Percentiles rank a stretch among this genome's conserved stretches.
phyloP scores from a whole-genome alignment of 1,140 invertebrate genomes.

The Hypothenemus hampei region DNA sequence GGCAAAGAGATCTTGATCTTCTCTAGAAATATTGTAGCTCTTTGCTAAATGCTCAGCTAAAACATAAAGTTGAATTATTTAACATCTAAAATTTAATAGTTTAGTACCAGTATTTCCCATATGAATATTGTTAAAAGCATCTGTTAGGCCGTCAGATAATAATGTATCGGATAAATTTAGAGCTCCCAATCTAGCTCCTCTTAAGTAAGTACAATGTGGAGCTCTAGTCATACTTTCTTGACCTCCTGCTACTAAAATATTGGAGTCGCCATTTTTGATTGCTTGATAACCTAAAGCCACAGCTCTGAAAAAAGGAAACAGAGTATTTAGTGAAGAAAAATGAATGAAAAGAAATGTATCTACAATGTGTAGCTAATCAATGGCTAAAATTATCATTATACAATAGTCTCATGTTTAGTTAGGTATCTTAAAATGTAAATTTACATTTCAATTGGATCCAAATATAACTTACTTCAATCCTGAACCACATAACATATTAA shows the following conservation, averaged over 20 bases:
- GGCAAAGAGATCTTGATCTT: slow-evolving; percentile 74
- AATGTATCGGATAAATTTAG: slow-evolving; percentile 64
- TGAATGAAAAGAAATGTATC: background rate
- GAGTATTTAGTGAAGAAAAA: background rate
- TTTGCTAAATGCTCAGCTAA: slow-evolving; percentile 76
- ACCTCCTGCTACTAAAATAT: slow-evolving; percentile 74
- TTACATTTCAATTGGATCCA: too few species aligned
- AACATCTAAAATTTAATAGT: background rate
- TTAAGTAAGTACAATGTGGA: slow-evolving; percentile 64
- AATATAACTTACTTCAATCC: slow-evolving; percentile 72
- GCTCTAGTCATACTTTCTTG: slow-evolving; percentile 84
- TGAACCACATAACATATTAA: slow-evolving; percentile 86
- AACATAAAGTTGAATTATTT: slow-evolving; percentile 22
- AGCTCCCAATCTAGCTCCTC: slow-evolving; percentile 70
- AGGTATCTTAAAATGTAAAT: too few species aligned
- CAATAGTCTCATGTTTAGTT: too few species aligned
- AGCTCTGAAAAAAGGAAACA: slow-evolving; percentile 53
- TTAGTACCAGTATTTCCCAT: slow-evolving; percentile 77
- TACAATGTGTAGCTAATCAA: too few species aligned
- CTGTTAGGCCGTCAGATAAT: slow-evolving; percentile 72
- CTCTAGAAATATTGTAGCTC: slow-evolving; percentile 61
- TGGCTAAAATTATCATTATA: too few species aligned
- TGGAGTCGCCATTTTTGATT: slow-evolving; percentile 64
- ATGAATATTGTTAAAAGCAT: slow-evolving; percentile 71
- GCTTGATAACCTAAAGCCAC: slow-evolving; percentile 65